These are phyloP conservation scores for Xiphophorus hellerii DNA, from an alignment of 2,113 vertebrate genomes.

Conservation along the genomic window DNA sequence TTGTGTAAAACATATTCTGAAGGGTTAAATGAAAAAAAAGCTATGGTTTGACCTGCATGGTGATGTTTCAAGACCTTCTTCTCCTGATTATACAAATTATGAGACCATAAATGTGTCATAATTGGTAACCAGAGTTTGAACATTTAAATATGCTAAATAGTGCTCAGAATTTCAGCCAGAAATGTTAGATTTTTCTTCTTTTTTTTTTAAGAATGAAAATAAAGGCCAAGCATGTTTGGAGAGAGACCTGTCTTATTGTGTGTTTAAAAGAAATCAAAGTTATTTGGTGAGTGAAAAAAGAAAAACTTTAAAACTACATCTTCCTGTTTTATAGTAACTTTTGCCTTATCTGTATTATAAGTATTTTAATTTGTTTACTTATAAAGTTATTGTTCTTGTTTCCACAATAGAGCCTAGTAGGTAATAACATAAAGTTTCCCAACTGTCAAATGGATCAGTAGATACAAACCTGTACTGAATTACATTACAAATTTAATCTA, in stretches of 20 bases:
- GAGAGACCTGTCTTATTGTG: too few relatives aligned
- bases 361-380: not conserved
- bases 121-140: not conserved
- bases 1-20: not conserved
- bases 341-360: too few relatives aligned
- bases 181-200: not conserved
- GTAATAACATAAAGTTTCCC: not conserved
- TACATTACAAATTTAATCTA: not conserved
- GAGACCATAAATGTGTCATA: not conserved
- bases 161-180: not conserved
- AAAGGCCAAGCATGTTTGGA: not conserved
- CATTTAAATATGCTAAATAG: not conserved
- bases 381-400: not conserved
- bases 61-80: not conserved
- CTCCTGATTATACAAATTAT: not conserved
- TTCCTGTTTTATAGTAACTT: too few relatives aligned
- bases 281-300: too few relatives aligned
- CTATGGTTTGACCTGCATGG: not conserved
- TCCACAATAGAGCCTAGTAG: not conserved
- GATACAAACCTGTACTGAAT: not conserved
- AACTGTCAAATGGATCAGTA: not conserved
- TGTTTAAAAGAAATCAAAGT: too few relatives aligned
- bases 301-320: too few relatives aligned
- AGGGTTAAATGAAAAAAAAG: not conserved
- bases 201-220: not conserved